Conservation (phyloP, 1,140 invertebrate genomes). For the Teleopsis dalmanni region DNA sequence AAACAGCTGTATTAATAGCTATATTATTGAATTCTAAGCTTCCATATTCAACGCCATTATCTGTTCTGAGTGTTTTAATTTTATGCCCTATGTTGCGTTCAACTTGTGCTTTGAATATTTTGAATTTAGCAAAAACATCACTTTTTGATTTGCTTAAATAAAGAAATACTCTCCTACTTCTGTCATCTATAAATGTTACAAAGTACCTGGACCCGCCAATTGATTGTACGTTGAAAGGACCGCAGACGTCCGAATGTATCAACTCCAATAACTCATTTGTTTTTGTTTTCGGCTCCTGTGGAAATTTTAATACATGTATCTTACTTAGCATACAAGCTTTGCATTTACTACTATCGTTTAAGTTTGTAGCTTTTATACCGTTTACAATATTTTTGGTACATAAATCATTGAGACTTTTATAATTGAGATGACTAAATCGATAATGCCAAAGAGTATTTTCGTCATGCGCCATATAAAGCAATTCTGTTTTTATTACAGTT, state of each 20-base stretch:
- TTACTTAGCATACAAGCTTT: conserved; percentile 20
- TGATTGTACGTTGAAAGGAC: conserved; percentile 32
- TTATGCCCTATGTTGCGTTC: not conserved
- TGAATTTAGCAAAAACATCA: conserved; percentile 23
- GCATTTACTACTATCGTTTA: conserved; percentile 11
- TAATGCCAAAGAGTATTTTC: conserved; percentile 15
- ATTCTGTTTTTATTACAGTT: not conserved
- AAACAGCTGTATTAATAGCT: no score
- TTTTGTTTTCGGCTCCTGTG: not conserved
- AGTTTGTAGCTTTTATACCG: conserved; percentile 17
- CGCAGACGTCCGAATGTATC: conserved; percentile 43
- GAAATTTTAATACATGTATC: conserved; percentile 20
- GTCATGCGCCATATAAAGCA: not conserved
- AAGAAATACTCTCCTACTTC: conserved; percentile 28
- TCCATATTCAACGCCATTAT: no score
- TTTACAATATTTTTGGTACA: conserved; percentile 10
- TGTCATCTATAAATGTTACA: conserved; percentile 44
- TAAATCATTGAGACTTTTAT: conserved; percentile 20
- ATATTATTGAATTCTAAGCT: no score
- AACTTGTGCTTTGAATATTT: not conserved
- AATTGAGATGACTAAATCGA: conserved; percentile 25
- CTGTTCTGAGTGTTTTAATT: no score
- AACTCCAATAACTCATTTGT: conserved; percentile 20
- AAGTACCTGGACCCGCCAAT: conserved; percentile 33
- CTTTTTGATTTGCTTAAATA: conserved; percentile 43